These are phyloP conservation scores for Euborellia annulipes DNA, from an alignment of 1,140 invertebrate species.

Conservation along the genomic window DNA sequence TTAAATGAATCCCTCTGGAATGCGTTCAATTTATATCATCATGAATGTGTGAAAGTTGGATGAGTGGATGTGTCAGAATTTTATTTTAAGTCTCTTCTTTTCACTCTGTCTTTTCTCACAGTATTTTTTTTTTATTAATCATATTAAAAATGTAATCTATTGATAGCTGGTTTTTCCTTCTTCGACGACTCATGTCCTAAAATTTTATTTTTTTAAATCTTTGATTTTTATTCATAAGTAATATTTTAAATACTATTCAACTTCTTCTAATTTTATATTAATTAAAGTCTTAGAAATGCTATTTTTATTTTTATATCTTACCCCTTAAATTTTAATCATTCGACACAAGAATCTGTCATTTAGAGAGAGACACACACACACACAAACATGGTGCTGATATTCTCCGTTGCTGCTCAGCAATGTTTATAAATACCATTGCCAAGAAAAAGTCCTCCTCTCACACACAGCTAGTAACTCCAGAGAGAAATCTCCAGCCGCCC, in stretches of 20 bases:
- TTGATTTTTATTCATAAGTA: slow-evolving; percentile 13
- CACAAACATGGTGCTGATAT: slow-evolving; percentile 1
- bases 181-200: no score
- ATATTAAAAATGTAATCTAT: no score
- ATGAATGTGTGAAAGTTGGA: slow-evolving; percentile 11
- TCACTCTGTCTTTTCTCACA: slow-evolving; percentile 23
- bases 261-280: slow-evolving; percentile 8
- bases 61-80: slow-evolving; percentile 8
- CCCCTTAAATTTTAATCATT: no score
- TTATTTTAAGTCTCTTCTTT: slow-evolving; percentile 15
- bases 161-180: no score
- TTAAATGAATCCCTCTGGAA: no score
- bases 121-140: slow-evolving; percentile 25
- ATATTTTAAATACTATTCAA: no score
- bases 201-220: slow-evolving; percentile 25
- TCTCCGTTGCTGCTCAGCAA: slow-evolving; percentile 3
- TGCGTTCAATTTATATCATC: no score
- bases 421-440: not conserved
- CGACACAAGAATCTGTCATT: slow-evolving; percentile 11
- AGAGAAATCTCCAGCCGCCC: slow-evolving; percentile 15
- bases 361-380: no score
- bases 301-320: no score
- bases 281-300: no score
- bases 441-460: slow-evolving; percentile 6
- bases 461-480: slow-evolving; percentile 12